These are phyloP conservation scores for Limenitis camilla DNA, from an alignment of 2,888 invertebrate genomes.

Conservation along the genomic window DNA sequence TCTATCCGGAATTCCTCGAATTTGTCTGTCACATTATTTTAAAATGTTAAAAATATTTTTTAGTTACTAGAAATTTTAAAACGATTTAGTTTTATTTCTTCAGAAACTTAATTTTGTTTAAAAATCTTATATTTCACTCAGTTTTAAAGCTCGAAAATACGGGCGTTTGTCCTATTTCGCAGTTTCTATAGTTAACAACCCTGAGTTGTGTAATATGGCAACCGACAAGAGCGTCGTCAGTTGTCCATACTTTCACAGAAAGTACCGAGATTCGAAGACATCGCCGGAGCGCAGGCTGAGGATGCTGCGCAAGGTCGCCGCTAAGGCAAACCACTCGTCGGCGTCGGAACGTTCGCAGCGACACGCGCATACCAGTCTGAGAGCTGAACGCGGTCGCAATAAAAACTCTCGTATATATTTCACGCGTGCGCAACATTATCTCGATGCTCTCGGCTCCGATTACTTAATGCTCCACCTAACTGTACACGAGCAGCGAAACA, in stretches of 20 bases:
- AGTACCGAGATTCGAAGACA: constrained; percentile 44
- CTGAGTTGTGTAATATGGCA: constrained; percentile 10
- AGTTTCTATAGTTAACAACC: too few relatives aligned
- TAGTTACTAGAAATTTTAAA: too few relatives aligned
- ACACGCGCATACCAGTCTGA: constrained; percentile 46
- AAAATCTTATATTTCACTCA: too few relatives aligned
- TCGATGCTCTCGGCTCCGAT: constrained; percentile 67
- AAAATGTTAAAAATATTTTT: too few relatives aligned
- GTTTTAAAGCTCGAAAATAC: too few relatives aligned
- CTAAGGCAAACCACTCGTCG: constrained; percentile 70
- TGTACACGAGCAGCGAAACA: constrained; percentile 65
- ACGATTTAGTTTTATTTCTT: too few relatives aligned
- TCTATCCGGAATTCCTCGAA: too few relatives aligned
- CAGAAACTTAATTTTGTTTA: too few relatives aligned
- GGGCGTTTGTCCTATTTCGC: too few relatives aligned
- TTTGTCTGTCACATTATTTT: too few relatives aligned
- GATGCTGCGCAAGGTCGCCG: constrained; percentile 61
- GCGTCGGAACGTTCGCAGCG: constrained; percentile 63
- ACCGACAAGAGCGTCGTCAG: constrained; percentile 20
- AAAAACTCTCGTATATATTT: constrained; percentile 71
- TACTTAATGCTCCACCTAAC: constrained; percentile 71
- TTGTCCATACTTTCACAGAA: constrained; percentile 66
- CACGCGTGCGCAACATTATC: constrained; percentile 74
- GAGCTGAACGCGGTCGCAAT: constrained; percentile 66
- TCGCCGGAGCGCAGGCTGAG: constrained; percentile 44